These are phyloP conservation scores for Saxicola maurus DNA, from an alignment of 2,797 vertebrate genomes.

Conservation along the genomic window DNA sequence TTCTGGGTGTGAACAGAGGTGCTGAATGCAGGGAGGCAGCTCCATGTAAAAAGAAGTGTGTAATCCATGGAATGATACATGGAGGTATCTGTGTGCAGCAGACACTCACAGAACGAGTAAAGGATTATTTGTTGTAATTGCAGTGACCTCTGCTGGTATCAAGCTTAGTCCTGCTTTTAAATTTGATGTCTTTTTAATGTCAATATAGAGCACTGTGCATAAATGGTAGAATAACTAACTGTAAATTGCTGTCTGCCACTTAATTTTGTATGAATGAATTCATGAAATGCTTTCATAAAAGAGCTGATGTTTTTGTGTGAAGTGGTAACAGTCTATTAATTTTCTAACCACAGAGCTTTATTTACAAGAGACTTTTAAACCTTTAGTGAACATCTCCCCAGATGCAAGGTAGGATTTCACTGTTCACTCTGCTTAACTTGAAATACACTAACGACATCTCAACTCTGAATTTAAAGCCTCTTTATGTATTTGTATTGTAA, in stretches of 20 bases:
- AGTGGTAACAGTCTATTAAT: neutral
- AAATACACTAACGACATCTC: neutral
- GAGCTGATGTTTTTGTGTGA: neutral
- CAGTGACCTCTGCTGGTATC: conserved; percentile 43
- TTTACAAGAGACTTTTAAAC: conserved; percentile 90
- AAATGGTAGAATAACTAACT: neutral
- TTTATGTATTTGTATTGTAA: neutral
- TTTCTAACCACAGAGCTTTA: conserved; percentile 84
- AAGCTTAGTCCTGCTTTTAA: neutral
- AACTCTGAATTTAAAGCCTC: neutral
- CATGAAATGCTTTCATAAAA: neutral
- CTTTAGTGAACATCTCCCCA: conserved; percentile 95
- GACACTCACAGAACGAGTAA: neutral
- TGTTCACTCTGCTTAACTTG: neutral
- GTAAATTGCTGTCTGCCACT: neutral
- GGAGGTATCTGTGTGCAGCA: neutral
- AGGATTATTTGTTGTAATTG: neutral
- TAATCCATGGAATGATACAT: fast-evolving
- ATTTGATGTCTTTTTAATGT: neutral
- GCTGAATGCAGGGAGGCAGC: neutral
- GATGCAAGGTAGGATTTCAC: conserved; percentile 85
- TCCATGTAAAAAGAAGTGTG: fast-evolving
- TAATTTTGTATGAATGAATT: neutral
- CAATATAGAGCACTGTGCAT: fast-evolving
- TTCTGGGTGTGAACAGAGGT: neutral